Evolutionary conservation across 1,140 invertebrate genomes (phyloP), one percentile per base, ranked within the genome.

Genomic region (Hycleus phaleratus): DNA sequence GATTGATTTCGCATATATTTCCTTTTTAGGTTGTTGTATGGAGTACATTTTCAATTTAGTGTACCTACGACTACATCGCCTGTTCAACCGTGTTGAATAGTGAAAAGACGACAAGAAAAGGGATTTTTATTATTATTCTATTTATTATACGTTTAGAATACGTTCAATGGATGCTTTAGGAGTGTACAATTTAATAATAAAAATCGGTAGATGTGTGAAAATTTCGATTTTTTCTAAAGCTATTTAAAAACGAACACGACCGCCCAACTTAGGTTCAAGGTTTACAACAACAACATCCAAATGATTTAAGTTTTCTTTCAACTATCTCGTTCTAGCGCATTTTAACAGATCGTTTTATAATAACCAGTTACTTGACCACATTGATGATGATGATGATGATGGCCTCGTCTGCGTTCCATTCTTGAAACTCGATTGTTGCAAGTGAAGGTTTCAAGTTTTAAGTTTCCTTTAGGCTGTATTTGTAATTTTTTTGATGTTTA

Each of bases 401-500:
- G 51, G 51, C 51, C 51, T 53, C 51, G 51, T 53, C 51, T 53
- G 42, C 49, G 24, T 50, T 11, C 48, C 48, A 32, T 32, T 32
- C 32, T 32, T 32, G 32, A 32, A 32, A 32, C 32, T 32, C 32
- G 32, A 32, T 32, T 4, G 32, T 32, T 32, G 7, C 32, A 5
- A 7, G 32, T 3, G 32, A 32, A 32, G 32, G 32, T 32, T 32
- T 32, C 48, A 32, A n/a, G 25, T 11, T 50, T 32, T 38, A 49
- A 38, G 49, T 43, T 40, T 50, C 47, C 3, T 50, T 50, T 18
- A 18, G 18, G 49, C 10, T 50, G 10, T 40, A 26, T 46, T 46
- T 46, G 18, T 44, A 26, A 43, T 52, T 45, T 50, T 38, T 32
- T 53, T 53, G 4, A 11, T 46, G 25, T 18, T 18, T 18, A 32